Evolutionary conservation across 2,888 invertebrate species (phyloP), one percentile per base, ranked within the genome.

Genomic region (Antheraea assamensis): DNA sequence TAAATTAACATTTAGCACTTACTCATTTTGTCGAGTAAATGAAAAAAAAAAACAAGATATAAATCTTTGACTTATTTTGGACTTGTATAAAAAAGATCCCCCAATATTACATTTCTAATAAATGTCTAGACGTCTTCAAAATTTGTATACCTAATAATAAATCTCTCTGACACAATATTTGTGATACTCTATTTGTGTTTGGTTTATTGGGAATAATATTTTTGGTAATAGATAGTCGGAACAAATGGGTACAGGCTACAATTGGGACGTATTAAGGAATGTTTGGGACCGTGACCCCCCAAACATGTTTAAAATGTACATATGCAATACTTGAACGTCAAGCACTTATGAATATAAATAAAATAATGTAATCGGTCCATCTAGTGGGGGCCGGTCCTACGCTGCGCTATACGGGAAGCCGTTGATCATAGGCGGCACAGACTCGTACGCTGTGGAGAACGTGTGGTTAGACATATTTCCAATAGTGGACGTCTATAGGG

Each of bases 111-210:
- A 68, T 35, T 68, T n/a, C 3, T 35, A 35, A 35, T n/a, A 35
- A 68, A 64, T 19, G 61, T 64, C 68, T 68, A 68, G 35, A 13
- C 35, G n/a, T 68, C 35, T 35, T 35, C 35, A 68, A 35, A 68
- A 68, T 21, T 30, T 3, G n/a, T 15, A n/a, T 68, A 68, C 68
- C 31, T 30, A 70, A 77, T 78, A 78, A 76, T 72, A 77, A 77
- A 77, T 75, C 58, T 42, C 19, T 27, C 71, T 74, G 73, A 31
- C 74, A 72, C 75, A 74, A 75, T 77, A 76, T 78, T 77, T 77
- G 76, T 77, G 76, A 77, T 77, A 75, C 75, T 70, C 77, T 74
- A 78, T 80, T 79, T 77, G 78, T 79, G 75, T 78, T 75, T 76
- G 52, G 35, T 71, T 71, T 55, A 71, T 68, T 66, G 71, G 66